Evolutionary conservation across 2,113 vertebrate genomes (phyloP).

Genomic region (Myotis yumanensis): DNA sequence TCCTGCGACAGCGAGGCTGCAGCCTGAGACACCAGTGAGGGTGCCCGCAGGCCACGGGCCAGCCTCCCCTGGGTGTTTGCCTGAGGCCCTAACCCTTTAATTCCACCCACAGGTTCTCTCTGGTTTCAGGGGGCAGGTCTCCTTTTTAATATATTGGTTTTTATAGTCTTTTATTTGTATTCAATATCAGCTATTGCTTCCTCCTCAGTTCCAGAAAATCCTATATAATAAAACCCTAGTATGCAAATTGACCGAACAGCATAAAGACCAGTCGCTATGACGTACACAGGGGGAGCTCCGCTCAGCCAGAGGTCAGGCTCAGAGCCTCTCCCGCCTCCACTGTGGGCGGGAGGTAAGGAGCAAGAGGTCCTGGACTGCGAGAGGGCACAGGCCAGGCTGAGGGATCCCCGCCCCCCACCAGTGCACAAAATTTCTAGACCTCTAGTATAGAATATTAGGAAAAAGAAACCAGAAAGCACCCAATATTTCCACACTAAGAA

Average conservation of each 20-base stretch:
- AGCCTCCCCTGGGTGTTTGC: not conserved
- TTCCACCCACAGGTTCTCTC: not conserved
- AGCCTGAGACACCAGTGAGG: not conserved
- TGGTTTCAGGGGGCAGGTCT: not conserved
- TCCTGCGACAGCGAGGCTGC: not conserved
- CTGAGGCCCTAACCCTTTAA: not conserved
- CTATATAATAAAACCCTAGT: no score
- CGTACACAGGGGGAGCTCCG: no score
- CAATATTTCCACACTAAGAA: not conserved
- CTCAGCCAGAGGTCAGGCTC: no score
- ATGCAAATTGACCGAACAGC: no score
- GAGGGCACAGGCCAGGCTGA: no score
- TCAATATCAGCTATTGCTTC: not conserved
- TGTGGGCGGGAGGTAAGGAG: no score
- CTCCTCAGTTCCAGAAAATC: not conserved
- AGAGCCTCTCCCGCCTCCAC: no score
- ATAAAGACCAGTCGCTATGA: no score
- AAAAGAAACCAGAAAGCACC: not conserved
- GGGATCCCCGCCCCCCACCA: no score
- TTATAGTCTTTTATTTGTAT: conserved; percentile 22
- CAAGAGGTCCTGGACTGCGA: no score
- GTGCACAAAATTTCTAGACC: no score
- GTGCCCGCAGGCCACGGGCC: fast-evolving
- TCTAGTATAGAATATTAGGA: not conserved
- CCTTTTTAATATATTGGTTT: not conserved